These are phyloP conservation scores for Xenops minutus DNA, from an alignment of 2,797 vertebrate genomes.

Conservation along the genomic window DNA sequence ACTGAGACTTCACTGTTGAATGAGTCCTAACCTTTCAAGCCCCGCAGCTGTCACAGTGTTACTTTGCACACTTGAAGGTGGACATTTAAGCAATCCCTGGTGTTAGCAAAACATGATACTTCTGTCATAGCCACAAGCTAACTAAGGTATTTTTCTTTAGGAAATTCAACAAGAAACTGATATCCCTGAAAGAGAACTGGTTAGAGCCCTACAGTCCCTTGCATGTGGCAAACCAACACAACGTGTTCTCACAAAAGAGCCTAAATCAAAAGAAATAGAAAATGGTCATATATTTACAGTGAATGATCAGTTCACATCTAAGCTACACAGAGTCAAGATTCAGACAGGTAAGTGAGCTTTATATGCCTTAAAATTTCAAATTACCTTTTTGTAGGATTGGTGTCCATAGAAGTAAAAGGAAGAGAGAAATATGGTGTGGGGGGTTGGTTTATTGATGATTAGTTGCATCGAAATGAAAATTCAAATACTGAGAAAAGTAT, in stretches of 20 bases:
- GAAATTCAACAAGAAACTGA: constrained; percentile 98
- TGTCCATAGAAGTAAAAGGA: not conserved
- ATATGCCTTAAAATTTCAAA: not conserved
- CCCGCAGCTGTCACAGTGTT: not conserved
- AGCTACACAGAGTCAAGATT: constrained; percentile 95
- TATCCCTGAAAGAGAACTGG: constrained; percentile 94
- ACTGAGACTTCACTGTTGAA: not conserved
- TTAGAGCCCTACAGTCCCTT: constrained; percentile 89
- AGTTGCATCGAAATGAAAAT: not conserved
- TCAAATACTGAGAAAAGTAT: not conserved
- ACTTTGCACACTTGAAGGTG: not conserved
- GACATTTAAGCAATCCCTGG: not conserved
- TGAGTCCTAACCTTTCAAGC: not conserved
- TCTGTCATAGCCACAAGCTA: not conserved
- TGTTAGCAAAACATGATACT: not conserved
- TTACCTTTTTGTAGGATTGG: not conserved
- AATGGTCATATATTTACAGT: constrained; percentile 98
- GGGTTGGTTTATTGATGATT: not conserved
- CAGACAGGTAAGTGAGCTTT: constrained; percentile 77
- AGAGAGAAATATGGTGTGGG: not conserved
- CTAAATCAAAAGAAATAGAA: constrained; percentile 98
- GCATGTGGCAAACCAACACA: constrained; percentile 96
- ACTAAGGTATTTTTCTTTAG: constrained; percentile 69
- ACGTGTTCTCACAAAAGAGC: constrained; percentile 96
- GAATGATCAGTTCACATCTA: constrained; percentile 99